Evolutionary conservation across 2,797 vertebrate genomes (phyloP).

Genomic region (Acanthurus leucopareius): DNA sequence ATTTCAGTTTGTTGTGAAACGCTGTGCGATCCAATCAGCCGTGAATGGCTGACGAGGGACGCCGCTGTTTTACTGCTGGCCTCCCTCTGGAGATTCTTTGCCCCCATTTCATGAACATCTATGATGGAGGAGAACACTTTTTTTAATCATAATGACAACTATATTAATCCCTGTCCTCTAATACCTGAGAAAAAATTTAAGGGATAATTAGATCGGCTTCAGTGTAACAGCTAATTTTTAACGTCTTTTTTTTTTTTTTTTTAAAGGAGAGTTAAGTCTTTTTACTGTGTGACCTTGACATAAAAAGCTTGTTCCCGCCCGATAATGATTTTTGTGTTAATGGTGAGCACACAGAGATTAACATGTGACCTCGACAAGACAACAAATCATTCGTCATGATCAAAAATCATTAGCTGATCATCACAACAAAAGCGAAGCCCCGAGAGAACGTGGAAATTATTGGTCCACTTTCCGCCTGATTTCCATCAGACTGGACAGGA

Average conservation of each 20-base stretch:
- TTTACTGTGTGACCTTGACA: conserved; percentile 42
- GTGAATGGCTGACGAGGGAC: conserved; percentile 38
- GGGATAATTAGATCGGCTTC: conserved; percentile 56
- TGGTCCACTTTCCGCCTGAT: background rate
- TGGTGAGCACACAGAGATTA: background rate
- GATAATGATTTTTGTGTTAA: background rate
- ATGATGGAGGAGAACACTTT: conserved; percentile 30
- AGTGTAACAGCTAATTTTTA: conserved; percentile 26
- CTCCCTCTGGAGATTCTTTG: conserved; percentile 58
- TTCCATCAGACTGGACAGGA: conserved; percentile 24
- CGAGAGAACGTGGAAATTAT: background rate
- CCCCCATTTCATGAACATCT: conserved; percentile 47
- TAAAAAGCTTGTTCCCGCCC: conserved; percentile 6
- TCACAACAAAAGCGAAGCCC: background rate
- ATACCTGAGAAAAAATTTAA: conserved; percentile 32
- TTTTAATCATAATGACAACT: conserved; percentile 64
- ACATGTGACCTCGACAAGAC: conserved; percentile 1
- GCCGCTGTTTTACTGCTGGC: conserved; percentile 18
- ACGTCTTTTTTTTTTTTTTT: conserved; percentile 10
- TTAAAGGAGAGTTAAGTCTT: conserved; percentile 9
- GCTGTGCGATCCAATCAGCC: background rate
- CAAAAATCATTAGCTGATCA: conserved; percentile 4
- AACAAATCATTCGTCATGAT: conserved; percentile 11
- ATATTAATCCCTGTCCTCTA: conserved; percentile 63
- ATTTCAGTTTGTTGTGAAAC: conserved; percentile 10